Conservation (phyloP, 2,888 invertebrate genomes). For the Mesorhabditis sp. region DNA sequence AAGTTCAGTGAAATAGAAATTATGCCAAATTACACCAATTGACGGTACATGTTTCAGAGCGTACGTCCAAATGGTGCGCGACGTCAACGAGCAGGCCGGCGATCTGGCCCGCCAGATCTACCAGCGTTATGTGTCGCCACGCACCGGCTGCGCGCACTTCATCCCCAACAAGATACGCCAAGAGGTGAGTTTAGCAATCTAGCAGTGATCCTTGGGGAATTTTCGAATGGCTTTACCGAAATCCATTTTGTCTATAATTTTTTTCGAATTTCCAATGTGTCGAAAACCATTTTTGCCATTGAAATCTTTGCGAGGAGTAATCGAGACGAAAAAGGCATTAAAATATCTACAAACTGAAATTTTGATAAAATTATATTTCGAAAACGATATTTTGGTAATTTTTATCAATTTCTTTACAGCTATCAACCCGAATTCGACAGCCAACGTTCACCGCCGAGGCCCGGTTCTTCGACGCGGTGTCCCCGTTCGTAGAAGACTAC, state of each 20-base stretch:
- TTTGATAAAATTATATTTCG: no score
- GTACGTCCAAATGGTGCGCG: slow-evolving; percentile 36
- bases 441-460: background rate
- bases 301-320: no score
- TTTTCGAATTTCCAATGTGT: no score
- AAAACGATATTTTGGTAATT: no score
- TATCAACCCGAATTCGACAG: background rate
- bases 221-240: no score
- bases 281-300: no score
- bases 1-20: no score
- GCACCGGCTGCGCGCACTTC: slow-evolving; percentile 34
- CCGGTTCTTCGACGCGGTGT: background rate
- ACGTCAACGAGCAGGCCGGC: slow-evolving; percentile 29
- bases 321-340: no score
- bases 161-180: slow-evolving; percentile 29
- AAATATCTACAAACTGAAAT: no score
- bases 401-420: background rate
- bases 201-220: slow-evolving; percentile 7
- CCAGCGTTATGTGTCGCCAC: slow-evolving; percentile 32
- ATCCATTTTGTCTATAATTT: background rate
- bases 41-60: slow-evolving; percentile 20
- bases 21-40: background rate
- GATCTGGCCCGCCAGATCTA: slow-evolving; percentile 43
- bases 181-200: slow-evolving; percentile 20
- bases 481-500: background rate